Percentiles rank a stretch among this genome's conserved stretches.
These are phyloP conservation scores for Drosophila recens DNA, from an alignment of 2,888 invertebrate genomes.

Conservation along the genomic window DNA sequence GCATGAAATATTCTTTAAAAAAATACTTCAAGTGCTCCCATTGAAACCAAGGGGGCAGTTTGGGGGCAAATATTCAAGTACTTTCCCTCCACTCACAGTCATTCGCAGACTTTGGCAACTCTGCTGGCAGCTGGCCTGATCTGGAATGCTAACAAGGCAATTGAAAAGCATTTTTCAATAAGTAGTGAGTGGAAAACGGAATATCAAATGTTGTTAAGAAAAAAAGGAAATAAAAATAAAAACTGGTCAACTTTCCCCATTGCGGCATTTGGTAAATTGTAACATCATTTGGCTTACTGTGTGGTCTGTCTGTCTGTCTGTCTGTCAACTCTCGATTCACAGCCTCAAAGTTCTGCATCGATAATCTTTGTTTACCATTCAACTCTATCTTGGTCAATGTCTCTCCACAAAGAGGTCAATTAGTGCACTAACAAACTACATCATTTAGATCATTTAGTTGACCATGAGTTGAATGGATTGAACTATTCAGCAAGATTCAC, in stretches of 20 bases:
- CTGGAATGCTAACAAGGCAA: constrained; percentile 60
- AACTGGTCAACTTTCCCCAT: constrained; percentile 47
- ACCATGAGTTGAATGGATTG: background rate
- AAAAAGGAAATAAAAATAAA: too few relatives aligned
- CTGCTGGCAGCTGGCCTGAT: constrained; percentile 48
- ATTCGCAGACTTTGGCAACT: constrained; percentile 40
- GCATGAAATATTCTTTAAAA: constrained; percentile 43
- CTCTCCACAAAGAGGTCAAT: constrained; percentile 32
- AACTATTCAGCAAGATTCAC: constrained; percentile 1
- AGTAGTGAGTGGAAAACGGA: constrained; percentile 35
- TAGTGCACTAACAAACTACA: constrained; percentile 23
- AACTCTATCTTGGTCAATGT: constrained; percentile 8
- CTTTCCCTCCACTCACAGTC: constrained; percentile 42
- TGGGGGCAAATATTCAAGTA: constrained; percentile 17
- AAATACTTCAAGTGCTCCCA: constrained; percentile 38
- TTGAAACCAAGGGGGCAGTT: constrained; percentile 33
- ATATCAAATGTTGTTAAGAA: constrained; percentile 29
- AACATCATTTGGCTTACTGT: constrained; percentile 57
- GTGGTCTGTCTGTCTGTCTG: too few relatives aligned
- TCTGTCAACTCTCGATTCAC: constrained; percentile 33
- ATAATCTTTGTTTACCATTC: constrained; percentile 47
- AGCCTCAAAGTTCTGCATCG: constrained; percentile 34
- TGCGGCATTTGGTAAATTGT: constrained; percentile 61
- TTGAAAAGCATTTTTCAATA: constrained; percentile 70
- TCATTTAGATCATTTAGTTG: constrained; percentile 7